Base-by-base conservation (phyloP, 2,888 invertebrate species). In the Callyntrura guangdongensis region DNA sequence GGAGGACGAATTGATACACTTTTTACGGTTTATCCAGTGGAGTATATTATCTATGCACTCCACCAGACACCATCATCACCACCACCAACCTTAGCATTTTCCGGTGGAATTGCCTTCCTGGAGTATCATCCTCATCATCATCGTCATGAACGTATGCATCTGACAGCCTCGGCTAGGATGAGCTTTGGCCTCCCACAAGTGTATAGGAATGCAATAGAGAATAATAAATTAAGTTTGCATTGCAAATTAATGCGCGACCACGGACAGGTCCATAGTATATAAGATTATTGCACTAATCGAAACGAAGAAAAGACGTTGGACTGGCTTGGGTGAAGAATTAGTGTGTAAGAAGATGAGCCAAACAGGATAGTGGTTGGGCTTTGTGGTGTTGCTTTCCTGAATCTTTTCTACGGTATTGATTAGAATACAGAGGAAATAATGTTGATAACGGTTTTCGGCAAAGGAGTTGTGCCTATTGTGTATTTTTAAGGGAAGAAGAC, bases 171-270 rank as follows among this genome's bases (percentile, higher is more conserved):
- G 36, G 77, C 47, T 77, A n/a, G n/a, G n/a, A n/a, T 53, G 20
- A 20, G 22, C 59, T n/a, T 8, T 45, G 17, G 64, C 82, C 45
- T 83, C 64, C 47, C 82, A 61, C 36, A 47, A 64, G 64, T 22
- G 45, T 83, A 64, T 22, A 64, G 20, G 77, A 77, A 64, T 87
- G 53, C 79, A 79, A 87, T 79, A 67, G 86, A 81, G 79, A 61
- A 61, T 79, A 77, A 87, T 87, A 87, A 87, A 87, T 87, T 87
- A 87, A 61, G 79, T 79, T 77, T 67, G 79, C 79, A 77, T 67
- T 87, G 77, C 86, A 87, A 79, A 87, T 87, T 79, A 87, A 79
- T 87, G 86, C 27, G 64, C 20, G 47, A 79, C 56, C 59, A 59
- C 25, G 20, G 11, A n/a, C n/a, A 45, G 74, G 11, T 45, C 83